Evolutionary conservation across 2,888 invertebrate genomes (phyloP), one percentile per base, ranked within the genome.

Genomic region (Antheraea assamensis): DNA sequence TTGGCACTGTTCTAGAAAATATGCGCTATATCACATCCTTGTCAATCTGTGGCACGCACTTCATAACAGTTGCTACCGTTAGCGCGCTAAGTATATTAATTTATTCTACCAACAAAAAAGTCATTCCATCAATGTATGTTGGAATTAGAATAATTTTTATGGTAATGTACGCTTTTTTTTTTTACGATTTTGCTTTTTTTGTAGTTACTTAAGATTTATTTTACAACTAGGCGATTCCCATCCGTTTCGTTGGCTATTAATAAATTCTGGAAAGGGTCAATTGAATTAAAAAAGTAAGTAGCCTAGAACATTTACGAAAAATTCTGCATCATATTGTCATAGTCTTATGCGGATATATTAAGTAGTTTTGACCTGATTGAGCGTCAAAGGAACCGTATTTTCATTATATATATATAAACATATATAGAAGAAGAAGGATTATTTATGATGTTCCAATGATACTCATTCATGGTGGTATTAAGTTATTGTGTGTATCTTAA

Each of bases 11-110:
- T 68, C 35, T 31, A 68, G 10, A 68, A 21, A 68, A 68, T 19
- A 35, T 35, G 35, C 15, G 15, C 35, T 10, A 35, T n/a, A 68
- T 66, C 35, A 31, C 35, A 35, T 30, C 61, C 61, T 64, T 64
- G 61, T 64, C 61, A 64, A 64, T 17, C 17, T 64, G 68, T 74
- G 77, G 77, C 78, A 76, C 74, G 76, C 74, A 75, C 74, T 77
- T 13, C 73, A 73, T 72, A 76, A 76, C 70, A 73, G 71, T 73
- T 64, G 17, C 30, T 15, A 30, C 61, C 17, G 27, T 30, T 64
- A 75, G 64, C 72, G 72, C 74, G 72, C 8, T 42, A 35, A 35
- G 73, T 78, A 70, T 76, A 74, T 75, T 76, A 75, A 74, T 78
- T 73, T 74, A 72, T 70, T 74, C 70, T 76, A 15, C 27, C 75